Percentiles rank a stretch among this genome's conserved stretches.
phyloP scores from a whole-genome alignment of 2,888 invertebrate genomes.

The Pollenia labialis region DNA sequence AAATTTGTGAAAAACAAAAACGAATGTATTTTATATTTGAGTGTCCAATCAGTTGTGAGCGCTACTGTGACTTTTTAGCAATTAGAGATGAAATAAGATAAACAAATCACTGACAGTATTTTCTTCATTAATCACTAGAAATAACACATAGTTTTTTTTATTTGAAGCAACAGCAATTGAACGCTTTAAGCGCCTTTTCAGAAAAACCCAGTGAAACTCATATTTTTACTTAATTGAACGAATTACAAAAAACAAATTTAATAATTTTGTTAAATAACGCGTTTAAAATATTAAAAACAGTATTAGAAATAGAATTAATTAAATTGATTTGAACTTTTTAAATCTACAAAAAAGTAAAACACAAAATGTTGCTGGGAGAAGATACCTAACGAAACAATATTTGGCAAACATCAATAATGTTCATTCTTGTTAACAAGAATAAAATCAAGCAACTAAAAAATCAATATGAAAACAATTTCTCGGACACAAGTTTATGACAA shows the following conservation, averaged over 20 bases:
- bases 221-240: too few relatives aligned
- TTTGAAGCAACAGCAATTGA: background rate
- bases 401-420: constrained; percentile 36
- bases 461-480: constrained; percentile 20
- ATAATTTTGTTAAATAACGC: too few relatives aligned
- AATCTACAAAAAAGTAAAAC: too few relatives aligned
- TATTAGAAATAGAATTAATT: too few relatives aligned
- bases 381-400: constrained; percentile 10
- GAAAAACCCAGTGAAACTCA: background rate
- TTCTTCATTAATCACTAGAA: constrained; percentile 32
- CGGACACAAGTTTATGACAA: constrained; percentile 16
- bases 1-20: too few relatives aligned
- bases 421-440: constrained; percentile 38
- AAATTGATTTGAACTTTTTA: too few relatives aligned
- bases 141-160: constrained; percentile 20
- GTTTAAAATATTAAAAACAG: too few relatives aligned
- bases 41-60: background rate
- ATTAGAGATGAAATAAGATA: constrained; percentile 6
- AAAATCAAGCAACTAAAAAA: constrained; percentile 26
- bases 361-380: constrained; percentile 5
- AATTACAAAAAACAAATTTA: too few relatives aligned
- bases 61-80: background rate
- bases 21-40: background rate
- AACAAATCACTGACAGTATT: constrained; percentile 27
- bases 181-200: constrained; percentile 19